Base-by-base conservation (phyloP, 1,140 invertebrate species). In the Rhyacophila brunnea region DNA sequence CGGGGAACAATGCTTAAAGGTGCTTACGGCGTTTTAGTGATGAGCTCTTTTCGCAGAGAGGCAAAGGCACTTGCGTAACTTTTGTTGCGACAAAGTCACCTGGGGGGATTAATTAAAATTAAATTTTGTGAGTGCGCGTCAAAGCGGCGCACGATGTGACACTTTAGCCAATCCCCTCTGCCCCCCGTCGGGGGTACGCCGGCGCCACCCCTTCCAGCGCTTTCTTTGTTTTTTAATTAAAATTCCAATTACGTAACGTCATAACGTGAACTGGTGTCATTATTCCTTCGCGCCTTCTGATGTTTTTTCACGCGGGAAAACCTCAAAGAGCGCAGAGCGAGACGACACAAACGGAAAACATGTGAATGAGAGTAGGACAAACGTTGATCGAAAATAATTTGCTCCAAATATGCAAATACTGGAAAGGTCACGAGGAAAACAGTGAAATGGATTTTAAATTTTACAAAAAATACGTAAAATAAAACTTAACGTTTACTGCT, bases 201-300 rank as follows among this genome's bases (percentile, higher is more conserved):
- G 19, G 19, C 46, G 19, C 46, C 19, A 13, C 34, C 36, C 47
- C 19, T 36, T 38, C 19, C 34, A 35, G 54, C 35, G 32, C 47
- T 19, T 44, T 50, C 51, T 58, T 61, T 62, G 28, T 58, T 62
- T 65, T 65, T 65, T 62, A 59, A 65, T 65, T 65, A 61, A 65
- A 65, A 65, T 65, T 60, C 59, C 59, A 65, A 65, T 65, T 65
- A 65, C 50, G 59, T 56, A 54, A 62, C 55, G 50, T 60, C 59
- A 59, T 62, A 65, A 62, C 51, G 54, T 55, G 52, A 61, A 52
- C 53, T 11, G 58, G 62, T 53, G 47, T 50, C 55, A 51, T 58
- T 51, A 58, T 58, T 50, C 55, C 34, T 44, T 60, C 44, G 60
- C 54, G 20, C 48, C 48, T 57, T 57, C 44, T 40, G 46, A 13